Conservation (phyloP, 2,113 vertebrate genomes). For the Pituophis catenifer region DNA sequence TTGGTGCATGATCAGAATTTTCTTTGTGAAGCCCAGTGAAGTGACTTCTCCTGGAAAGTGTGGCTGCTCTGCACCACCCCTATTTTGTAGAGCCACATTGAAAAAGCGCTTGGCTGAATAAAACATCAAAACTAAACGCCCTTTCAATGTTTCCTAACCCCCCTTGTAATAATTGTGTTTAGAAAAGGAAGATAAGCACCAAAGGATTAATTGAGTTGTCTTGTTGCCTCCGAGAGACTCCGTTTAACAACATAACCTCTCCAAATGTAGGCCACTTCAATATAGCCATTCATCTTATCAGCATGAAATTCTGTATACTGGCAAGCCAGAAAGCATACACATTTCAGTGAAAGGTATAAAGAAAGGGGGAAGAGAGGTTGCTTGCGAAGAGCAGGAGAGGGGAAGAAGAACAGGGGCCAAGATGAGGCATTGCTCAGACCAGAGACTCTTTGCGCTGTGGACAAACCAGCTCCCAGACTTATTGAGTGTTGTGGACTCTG, state of each 20-base stretch:
- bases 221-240: not conserved
- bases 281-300: not conserved
- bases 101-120: not conserved
- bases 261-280: not conserved
- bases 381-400: too few relatives aligned
- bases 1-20: not conserved
- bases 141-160: not conserved
- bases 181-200: not conserved
- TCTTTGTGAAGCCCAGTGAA: not conserved
- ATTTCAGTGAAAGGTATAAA: not conserved
- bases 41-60: not conserved
- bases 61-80: not conserved
- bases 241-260: not conserved
- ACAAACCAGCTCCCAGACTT: not conserved
- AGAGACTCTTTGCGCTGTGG: not conserved
- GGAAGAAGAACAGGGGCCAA: not conserved
- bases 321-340: not conserved
- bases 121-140: not conserved
- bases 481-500: not conserved
- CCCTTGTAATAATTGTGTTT: not conserved
- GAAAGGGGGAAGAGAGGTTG: not conserved
- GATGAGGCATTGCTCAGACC: not conserved
- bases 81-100: not conserved
- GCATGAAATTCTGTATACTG: not conserved
- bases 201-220: not conserved